These are phyloP conservation scores for Clarias platycephalus DNA, from an alignment of 2,797 vertebrate genomes.

Conservation along the genomic window DNA sequence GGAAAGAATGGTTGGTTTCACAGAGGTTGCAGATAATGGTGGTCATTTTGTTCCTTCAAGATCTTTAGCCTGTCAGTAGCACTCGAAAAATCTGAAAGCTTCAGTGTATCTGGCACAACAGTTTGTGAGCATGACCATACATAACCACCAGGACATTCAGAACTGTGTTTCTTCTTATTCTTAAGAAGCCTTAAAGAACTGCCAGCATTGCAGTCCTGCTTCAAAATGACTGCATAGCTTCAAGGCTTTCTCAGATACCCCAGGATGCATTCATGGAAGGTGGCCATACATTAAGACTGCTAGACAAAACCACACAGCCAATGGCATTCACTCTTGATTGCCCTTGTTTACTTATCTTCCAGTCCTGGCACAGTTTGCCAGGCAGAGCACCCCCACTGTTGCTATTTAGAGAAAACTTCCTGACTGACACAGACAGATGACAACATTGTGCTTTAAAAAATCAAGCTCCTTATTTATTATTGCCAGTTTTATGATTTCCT, in stretches of 20 bases:
- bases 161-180: background rate
- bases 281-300: constrained; percentile 45
- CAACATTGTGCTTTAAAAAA: constrained; percentile 20
- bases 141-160: background rate
- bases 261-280: background rate
- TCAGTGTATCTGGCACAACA: background rate
- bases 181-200: background rate
- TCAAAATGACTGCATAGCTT: constrained; percentile 17
- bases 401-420: constrained; percentile 47
- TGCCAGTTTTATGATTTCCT: background rate
- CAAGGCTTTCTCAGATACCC: constrained; percentile 22
- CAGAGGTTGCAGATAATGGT: background rate
- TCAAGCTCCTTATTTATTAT: constrained; percentile 6
- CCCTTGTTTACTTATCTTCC: constrained; percentile 59
- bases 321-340: constrained; percentile 59
- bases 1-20: background rate
- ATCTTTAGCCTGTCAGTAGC: background rate
- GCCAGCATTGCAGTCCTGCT: background rate
- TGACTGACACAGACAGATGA: constrained; percentile 52
- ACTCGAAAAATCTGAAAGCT: background rate
- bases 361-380: constrained; percentile 49
- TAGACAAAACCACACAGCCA: constrained; percentile 53
- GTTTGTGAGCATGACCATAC: background rate
- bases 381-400: constrained; percentile 38
- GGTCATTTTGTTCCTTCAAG: background rate